Base-by-base conservation (phyloP, 2,888 invertebrate genomes). In the Chrysina gloriosa region DNA sequence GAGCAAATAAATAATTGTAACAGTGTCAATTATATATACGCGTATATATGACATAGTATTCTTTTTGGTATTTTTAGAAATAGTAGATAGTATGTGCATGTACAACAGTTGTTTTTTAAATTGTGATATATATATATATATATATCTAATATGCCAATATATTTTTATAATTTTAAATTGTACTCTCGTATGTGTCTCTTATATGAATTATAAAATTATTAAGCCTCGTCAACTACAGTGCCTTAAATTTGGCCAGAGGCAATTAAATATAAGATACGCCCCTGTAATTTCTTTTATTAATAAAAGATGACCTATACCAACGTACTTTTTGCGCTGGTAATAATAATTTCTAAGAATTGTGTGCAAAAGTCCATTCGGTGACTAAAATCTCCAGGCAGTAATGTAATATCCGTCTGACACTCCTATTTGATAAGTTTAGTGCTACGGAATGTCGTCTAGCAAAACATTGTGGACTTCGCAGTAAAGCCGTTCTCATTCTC, bases 1-100 rank as follows among this genome's bases (percentile, higher is more conserved):
- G 39, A 47, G 45, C 29, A 61, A 65, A 45, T 69, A 34, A 65
- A 50, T 14, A n/a, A n/a, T 50, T 19, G 21, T 45, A 31, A 34
- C 11, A 21, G 6, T 48, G 52, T 52, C 52, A 52, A 52, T 52
- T 52, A 52, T 19, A 9, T n/a, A n/a, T n/a, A n/a, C n/a, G n/a
- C n/a, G n/a, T 16, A 21, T 9, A 7, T 21, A 45, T 6, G 19
- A 21, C 45, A 45, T 3, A n/a, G n/a, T n/a, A 4, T 16, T 9
- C 19, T 21, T 19, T 19, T 19, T 45, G 45, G 19, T 45, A 16
- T 45, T 9, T 45, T 19, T 19, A 19, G 21, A 21, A 21, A 21
- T 16, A 25, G 21, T 7, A 7, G 11, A 9, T 9, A 31, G 31
- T 9, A 11, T 27, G 27, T 16, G 31, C 29, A 27, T 25, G 27